Conservation (phyloP, 2,113 vertebrate species). For the Apistogramma diplotaenia region DNA sequence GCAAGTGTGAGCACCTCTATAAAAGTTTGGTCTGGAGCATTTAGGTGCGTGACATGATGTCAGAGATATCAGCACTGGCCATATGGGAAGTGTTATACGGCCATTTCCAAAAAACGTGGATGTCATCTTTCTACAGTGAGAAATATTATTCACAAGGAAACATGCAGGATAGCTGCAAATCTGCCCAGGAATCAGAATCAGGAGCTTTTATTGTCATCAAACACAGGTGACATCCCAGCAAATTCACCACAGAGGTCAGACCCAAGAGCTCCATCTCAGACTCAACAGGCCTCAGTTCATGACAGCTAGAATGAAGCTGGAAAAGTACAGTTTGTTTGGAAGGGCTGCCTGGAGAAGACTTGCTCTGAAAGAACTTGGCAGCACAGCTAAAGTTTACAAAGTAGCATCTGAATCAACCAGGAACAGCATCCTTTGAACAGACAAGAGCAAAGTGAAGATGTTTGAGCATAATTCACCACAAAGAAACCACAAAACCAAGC, state of each 20-base stretch:
- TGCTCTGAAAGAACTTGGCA: background rate
- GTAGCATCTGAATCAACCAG: background rate
- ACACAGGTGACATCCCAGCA: background rate
- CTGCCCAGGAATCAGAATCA: background rate
- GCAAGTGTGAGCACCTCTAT: background rate
- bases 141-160: background rate
- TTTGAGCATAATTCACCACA: background rate
- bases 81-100: too few relatives aligned
- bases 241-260: background rate
- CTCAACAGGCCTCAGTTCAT: background rate
- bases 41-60: accelerated
- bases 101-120: too few relatives aligned
- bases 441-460: accelerated
- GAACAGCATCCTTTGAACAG: accelerated
- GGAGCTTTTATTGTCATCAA: too few relatives aligned
- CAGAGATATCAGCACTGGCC: background rate
- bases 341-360: background rate
- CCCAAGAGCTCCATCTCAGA: accelerated
- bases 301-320: background rate
- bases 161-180: background rate
- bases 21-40: background rate
- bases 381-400: background rate
- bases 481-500: background rate
- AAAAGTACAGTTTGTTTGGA: background rate
- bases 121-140: accelerated